phyloP scores from a whole-genome alignment of 2,113 vertebrate species.

The Gadus chalcogrammus region DNA sequence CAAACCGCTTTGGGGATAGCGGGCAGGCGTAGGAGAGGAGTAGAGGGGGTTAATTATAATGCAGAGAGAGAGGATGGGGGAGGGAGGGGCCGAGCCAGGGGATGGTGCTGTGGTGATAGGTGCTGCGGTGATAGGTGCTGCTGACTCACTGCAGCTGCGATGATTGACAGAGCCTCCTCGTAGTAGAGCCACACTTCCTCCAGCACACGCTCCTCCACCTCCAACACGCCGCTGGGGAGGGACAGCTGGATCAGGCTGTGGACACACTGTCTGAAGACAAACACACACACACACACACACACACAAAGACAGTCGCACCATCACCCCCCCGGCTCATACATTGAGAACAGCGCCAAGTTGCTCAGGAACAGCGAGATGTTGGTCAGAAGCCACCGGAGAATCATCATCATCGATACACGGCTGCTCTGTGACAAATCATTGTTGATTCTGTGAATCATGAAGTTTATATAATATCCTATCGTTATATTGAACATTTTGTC shows the following conservation, averaged over 20 bases:
- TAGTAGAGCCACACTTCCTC: constrained; percentile 84
- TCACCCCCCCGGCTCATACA: too few species aligned
- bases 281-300: constrained; percentile 24
- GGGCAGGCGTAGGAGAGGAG: constrained; percentile 50
- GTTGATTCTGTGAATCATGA: too few species aligned
- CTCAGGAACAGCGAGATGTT: too few species aligned
- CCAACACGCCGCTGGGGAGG: constrained; percentile 73
- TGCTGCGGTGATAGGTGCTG: constrained; percentile 43
- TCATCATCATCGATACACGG: too few species aligned
- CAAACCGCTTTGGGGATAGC: constrained; percentile 64
- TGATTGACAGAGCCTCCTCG: constrained; percentile 80
- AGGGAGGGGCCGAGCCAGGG: constrained; percentile 42
- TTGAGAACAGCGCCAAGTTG: too few species aligned
- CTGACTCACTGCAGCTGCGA: constrained; percentile 79
- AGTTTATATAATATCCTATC: too few species aligned
- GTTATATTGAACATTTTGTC: too few species aligned
- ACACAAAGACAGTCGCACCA: too few species aligned
- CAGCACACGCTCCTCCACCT: constrained; percentile 72
- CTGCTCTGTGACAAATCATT: too few species aligned
- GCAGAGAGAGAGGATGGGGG: constrained; percentile 34
- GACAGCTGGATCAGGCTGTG: constrained; percentile 84
- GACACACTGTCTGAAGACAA: constrained; percentile 77
- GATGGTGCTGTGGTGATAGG: constrained; percentile 44
- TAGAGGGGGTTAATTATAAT: constrained; percentile 67
- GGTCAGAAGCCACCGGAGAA: too few species aligned